Conservation (phyloP, 2,113 vertebrate species). For the Phylloscopus trochilus region DNA sequence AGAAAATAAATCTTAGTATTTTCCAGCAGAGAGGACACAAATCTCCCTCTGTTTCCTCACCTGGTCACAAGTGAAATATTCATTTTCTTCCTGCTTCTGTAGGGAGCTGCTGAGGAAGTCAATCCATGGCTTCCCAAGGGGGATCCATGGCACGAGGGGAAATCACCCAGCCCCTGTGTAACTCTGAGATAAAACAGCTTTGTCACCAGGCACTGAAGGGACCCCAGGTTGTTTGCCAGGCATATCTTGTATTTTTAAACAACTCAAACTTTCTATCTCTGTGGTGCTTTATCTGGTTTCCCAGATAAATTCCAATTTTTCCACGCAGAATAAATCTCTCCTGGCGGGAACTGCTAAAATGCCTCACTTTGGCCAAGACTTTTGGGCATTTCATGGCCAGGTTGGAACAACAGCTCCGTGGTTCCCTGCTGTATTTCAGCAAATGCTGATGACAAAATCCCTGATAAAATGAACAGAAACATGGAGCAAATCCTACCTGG, state of each 20-base stretch:
- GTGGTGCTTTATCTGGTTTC: not conserved
- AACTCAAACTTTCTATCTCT: not conserved
- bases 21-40: not conserved
- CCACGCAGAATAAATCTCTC: not conserved
- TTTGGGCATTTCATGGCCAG: not conserved
- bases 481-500: not conserved
- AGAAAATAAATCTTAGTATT: not conserved
- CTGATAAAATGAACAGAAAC: not conserved
- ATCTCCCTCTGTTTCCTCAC: not conserved
- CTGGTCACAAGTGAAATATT: conserved; percentile 26
- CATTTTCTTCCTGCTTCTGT: not conserved
- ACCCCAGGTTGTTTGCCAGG: not conserved
- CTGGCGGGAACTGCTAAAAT: not conserved
- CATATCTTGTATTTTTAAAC: not conserved
- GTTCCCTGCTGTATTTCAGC: not conserved
- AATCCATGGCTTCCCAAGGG: not conserved
- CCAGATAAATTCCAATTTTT: not conserved
- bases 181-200: not conserved
- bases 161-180: not conserved
- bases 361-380: not conserved
- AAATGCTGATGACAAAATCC: not conserved
- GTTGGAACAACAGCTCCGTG: not conserved
- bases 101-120: conserved; percentile 9
- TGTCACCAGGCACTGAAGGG: not conserved
- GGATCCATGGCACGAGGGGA: not conserved